Evolutionary conservation across 2,113 vertebrate species (phyloP).

Genomic region (Raja brachyura): DNA sequence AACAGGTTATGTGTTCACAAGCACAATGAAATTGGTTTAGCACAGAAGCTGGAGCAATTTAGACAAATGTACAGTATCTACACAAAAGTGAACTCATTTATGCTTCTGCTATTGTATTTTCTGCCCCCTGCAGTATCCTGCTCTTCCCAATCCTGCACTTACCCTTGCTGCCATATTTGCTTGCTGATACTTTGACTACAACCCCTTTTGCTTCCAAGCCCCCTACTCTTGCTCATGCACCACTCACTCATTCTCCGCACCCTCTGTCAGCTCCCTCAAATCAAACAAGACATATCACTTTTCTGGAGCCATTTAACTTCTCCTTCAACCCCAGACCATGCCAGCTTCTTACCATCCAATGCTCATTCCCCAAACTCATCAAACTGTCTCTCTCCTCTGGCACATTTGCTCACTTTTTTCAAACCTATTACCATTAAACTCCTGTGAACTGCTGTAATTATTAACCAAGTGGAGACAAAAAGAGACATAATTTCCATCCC

Average conservation of each 20-base stretch:
- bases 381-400: not conserved
- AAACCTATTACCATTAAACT: not conserved
- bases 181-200: too few relatives aligned
- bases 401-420: not conserved
- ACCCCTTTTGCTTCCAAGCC: not conserved
- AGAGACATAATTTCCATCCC: too few relatives aligned
- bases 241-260: not conserved
- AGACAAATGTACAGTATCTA: not conserved
- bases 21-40: not conserved
- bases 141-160: too few relatives aligned
- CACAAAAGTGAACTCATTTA: not conserved
- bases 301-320: not conserved
- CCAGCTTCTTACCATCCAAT: not conserved
- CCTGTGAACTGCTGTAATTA: not conserved
- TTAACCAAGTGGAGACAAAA: not conserved
- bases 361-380: not conserved
- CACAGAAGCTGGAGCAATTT: not conserved
- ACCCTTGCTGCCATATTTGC: too few relatives aligned
- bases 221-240: not conserved
- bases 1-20: not conserved
- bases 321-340: not conserved
- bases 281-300: not conserved
- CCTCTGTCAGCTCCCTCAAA: not conserved
- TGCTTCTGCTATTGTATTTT: not conserved
- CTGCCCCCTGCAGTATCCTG: too few relatives aligned